Evolutionary conservation across 2,113 vertebrate species (phyloP).

Genomic region (Psammodynastes pulverulentus): DNA sequence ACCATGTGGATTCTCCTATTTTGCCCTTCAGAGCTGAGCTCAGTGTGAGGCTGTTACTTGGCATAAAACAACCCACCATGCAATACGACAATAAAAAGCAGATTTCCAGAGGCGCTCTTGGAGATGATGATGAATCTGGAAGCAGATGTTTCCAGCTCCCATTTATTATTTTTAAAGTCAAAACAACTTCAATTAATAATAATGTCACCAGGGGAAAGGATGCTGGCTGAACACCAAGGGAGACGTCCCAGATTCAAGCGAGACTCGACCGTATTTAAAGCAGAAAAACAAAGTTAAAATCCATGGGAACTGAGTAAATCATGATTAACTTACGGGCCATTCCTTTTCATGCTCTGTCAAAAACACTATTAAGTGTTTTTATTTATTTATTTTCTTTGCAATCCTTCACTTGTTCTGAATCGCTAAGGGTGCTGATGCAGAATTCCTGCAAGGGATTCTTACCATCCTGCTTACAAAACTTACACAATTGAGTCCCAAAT

Average conservation of each 20-base stretch:
- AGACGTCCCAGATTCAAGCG: neutral
- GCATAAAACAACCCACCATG: neutral
- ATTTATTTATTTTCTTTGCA: neutral
- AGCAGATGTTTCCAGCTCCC: neutral
- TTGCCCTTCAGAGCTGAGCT: neutral
- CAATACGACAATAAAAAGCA: neutral
- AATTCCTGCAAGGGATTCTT: neutral
- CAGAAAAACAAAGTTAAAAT: neutral
- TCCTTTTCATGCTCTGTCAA: neutral
- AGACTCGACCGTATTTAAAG: neutral
- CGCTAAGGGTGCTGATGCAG: neutral
- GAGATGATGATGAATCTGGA: neutral
- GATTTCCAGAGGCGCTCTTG: neutral
- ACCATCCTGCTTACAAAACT: neutral
- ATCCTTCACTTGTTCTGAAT: neutral
- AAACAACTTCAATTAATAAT: neutral
- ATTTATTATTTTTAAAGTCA: neutral
- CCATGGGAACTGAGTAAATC: neutral
- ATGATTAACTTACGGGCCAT: neutral
- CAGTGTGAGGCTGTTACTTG: neutral
- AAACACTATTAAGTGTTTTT: neutral
- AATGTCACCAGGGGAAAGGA: neutral
- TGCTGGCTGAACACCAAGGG: neutral
- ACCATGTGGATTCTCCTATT: neutral
- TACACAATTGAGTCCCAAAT: no score